Evolutionary conservation across 2,888 invertebrate genomes (phyloP).

Genomic region (Oscheius sp.): DNA sequence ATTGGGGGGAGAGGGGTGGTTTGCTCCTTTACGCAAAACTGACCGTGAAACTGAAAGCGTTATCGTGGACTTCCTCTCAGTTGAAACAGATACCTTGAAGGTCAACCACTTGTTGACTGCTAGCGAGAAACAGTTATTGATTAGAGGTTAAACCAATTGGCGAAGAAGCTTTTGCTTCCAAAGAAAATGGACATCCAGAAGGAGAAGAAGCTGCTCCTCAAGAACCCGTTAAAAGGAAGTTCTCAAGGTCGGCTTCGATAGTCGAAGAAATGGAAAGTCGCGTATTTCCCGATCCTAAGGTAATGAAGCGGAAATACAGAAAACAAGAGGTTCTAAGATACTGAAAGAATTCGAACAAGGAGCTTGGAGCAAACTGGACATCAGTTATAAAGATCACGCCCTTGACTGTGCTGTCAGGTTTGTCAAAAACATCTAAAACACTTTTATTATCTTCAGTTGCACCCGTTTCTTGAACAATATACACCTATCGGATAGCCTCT

Average conservation of each 20-base stretch:
- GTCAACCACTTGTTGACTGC: conserved; percentile 8
- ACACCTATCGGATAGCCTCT: conserved; percentile 48
- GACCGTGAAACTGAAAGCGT: conserved; percentile 9
- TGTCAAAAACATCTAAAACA: background rate
- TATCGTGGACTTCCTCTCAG: conserved; percentile 10
- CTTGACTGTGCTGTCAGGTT: conserved; percentile 55
- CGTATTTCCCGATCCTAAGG: conserved; percentile 48
- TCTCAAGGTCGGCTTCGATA: conserved; percentile 57
- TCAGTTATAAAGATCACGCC: conserved; percentile 44
- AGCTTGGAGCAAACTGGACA: conserved; percentile 40
- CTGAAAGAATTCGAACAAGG: conserved; percentile 49
- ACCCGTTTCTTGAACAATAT: conserved; percentile 60
- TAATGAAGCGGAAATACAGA: background rate
- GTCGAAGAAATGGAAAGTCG: conserved; percentile 61
- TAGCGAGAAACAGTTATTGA: background rate
- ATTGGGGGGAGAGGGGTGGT: background rate
- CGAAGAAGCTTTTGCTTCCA: background rate
- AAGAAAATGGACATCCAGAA: background rate
- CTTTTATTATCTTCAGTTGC: conserved; percentile 41
- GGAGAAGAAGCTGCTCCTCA: background rate
- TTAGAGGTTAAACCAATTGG: background rate
- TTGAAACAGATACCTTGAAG: conserved; percentile 7
- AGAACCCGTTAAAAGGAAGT: conserved; percentile 43
- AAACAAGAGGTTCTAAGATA: conserved; percentile 21
- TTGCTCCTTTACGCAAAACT: conserved; percentile 8